Conservation (phyloP, 2,113 vertebrate genomes). For the Catharus fuscescens region DNA sequence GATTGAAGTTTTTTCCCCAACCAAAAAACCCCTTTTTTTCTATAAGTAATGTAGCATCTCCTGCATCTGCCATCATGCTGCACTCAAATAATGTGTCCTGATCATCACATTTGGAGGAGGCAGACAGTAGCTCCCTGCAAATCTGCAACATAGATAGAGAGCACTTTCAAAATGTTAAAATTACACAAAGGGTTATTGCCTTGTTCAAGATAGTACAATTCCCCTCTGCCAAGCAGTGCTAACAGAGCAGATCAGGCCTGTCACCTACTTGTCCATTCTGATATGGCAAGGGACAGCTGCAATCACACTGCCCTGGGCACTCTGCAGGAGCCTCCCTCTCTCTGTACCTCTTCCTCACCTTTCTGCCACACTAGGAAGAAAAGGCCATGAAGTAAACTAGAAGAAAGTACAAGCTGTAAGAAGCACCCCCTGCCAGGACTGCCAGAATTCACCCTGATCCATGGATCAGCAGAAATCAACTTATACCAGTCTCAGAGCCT, state of each 20-base stretch:
- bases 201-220: not conserved
- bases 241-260: not conserved
- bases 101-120: not conserved
- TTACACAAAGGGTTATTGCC: slow-evolving; percentile 12
- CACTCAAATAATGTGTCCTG: not conserved
- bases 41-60: not conserved
- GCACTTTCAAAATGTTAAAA: not conserved
- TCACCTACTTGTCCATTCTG: not conserved
- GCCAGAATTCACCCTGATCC: not conserved
- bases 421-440: not conserved
- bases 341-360: not conserved
- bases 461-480: not conserved
- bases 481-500: not conserved
- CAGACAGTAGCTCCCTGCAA: not conserved
- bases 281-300: not conserved
- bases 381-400: not conserved
- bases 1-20: not conserved
- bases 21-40: not conserved
- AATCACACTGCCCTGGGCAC: not conserved
- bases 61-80: not conserved
- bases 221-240: not conserved
- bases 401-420: not conserved
- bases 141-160: not conserved
- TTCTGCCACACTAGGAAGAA: not conserved
- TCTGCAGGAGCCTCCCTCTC: not conserved